A percentile compares a stretch with the other conserved stretches of the same genome.
These are phyloP conservation scores for Xiphorhynchus elegans DNA, from an alignment of 2,113 vertebrate species.

Conservation along the genomic window DNA sequence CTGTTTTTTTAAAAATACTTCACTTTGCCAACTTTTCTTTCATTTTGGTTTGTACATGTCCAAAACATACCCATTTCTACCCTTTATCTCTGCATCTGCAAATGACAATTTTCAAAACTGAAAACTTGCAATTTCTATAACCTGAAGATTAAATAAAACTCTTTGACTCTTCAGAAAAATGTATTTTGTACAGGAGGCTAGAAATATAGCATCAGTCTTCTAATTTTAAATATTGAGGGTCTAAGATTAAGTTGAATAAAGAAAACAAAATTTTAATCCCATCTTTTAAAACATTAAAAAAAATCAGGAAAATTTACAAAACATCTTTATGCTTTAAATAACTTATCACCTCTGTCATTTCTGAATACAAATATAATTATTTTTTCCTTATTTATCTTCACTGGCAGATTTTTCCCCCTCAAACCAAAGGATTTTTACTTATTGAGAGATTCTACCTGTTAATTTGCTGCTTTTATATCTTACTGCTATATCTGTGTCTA, in stretches of 20 bases:
- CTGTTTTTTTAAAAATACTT: not conserved
- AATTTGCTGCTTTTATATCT: not conserved
- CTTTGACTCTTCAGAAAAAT: not conserved
- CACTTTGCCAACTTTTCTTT: not conserved
- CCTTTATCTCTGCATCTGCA: not conserved
- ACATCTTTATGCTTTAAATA: not conserved
- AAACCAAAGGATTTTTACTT: not conserved
- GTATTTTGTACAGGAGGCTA: not conserved
- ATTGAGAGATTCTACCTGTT: not conserved
- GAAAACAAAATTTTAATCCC: not conserved
- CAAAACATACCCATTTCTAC: not conserved
- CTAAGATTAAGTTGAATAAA: not conserved
- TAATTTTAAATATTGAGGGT: not conserved
- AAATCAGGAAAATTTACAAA: not conserved
- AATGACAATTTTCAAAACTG: not conserved
- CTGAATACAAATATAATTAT: not conserved
- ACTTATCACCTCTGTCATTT: not conserved
- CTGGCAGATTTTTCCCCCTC: not conserved
- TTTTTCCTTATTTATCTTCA: not conserved
- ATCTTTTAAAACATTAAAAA: not conserved
- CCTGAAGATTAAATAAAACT: not conserved
- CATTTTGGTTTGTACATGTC: not conserved
- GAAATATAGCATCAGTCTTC: not conserved
- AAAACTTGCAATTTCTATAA: not conserved
- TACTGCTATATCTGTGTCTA: not conserved